A percentile compares a stretch with the other conserved stretches of the same genome.
Conservation (phyloP, 2,888 invertebrate species). For the Phalera bucephala region DNA sequence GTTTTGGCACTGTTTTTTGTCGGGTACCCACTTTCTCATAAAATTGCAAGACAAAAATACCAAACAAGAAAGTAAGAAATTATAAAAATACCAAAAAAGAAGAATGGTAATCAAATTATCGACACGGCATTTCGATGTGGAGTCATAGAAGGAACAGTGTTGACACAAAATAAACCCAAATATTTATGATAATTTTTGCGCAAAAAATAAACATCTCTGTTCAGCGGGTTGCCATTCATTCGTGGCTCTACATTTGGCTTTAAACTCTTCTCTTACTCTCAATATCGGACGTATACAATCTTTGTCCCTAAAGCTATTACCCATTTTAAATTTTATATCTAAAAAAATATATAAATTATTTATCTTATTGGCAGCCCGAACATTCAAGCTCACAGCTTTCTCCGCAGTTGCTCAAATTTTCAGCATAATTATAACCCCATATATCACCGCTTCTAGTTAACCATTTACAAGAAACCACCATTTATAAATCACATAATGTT, state of each 20-base stretch:
- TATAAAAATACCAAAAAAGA: too few relatives aligned
- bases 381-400: slow-evolving; percentile 77
- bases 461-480: slow-evolving; percentile 62
- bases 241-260: slow-evolving; percentile 2
- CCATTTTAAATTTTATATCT: too few relatives aligned
- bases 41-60: too few relatives aligned
- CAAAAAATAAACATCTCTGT: slow-evolving; percentile 36
- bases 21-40: too few relatives aligned
- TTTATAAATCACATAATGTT: slow-evolving; percentile 58
- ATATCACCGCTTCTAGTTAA: slow-evolving; percentile 71
- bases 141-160: too few relatives aligned
- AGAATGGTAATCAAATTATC: too few relatives aligned
- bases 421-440: slow-evolving; percentile 52
- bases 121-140: too few relatives aligned
- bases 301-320: too few relatives aligned
- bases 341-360: too few relatives aligned
- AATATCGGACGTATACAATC: not conserved
- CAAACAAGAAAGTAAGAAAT: too few relatives aligned
- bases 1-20: not conserved
- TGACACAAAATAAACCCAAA: slow-evolving; percentile 40
- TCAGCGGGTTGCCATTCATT: slow-evolving; percentile 59
- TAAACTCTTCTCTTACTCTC: not conserved
- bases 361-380: slow-evolving; percentile 56
- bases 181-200: slow-evolving; percentile 40
- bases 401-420: slow-evolving; percentile 76